Conservation (phyloP, 1,140 invertebrate genomes). For the Physella acuta region DNA sequence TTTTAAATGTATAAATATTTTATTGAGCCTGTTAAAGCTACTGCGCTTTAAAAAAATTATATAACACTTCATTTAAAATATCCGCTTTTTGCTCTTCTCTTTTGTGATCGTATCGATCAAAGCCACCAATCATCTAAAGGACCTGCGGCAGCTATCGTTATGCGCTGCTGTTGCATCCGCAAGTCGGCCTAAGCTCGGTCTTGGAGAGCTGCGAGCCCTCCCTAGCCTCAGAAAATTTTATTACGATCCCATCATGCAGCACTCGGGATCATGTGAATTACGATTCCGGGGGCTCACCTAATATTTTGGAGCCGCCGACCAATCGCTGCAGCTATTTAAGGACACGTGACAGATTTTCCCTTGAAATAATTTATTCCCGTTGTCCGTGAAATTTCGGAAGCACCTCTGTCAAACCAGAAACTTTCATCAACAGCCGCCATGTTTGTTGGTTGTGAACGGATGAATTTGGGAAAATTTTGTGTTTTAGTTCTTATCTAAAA, state of each 20-base stretch:
- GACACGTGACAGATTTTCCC: slow-evolving; percentile 42
- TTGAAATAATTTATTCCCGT: slow-evolving; percentile 52
- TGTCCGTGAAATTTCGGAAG: slow-evolving; percentile 72
- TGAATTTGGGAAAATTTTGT: slow-evolving; percentile 30
- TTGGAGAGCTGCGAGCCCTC: slow-evolving; percentile 20
- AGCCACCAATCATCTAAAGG: neutral
- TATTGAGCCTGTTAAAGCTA: too few species aligned
- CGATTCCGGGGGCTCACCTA: slow-evolving; percentile 25
- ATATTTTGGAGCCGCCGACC: slow-evolving; percentile 24
- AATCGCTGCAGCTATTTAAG: slow-evolving; percentile 28
- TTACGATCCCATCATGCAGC: slow-evolving; percentile 27
- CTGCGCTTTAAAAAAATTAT: too few species aligned
- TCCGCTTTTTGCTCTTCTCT: neutral
- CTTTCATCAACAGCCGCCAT: slow-evolving; percentile 90
- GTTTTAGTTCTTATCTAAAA: slow-evolving; percentile 30
- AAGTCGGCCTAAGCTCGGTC: slow-evolving; percentile 16
- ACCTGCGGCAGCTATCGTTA: slow-evolving; percentile 25
- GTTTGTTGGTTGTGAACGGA: slow-evolving; percentile 73
- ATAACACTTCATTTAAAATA: too few species aligned
- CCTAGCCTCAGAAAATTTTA: slow-evolving; percentile 22
- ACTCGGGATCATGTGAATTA: slow-evolving; percentile 25
- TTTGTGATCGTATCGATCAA: neutral
- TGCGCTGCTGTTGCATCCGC: slow-evolving; percentile 25
- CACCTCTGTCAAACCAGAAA: slow-evolving; percentile 75
- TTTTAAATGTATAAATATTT: too few species aligned